Evolutionary conservation across 2,113 vertebrate species (phyloP).

Genomic region (Nestor notabilis): DNA sequence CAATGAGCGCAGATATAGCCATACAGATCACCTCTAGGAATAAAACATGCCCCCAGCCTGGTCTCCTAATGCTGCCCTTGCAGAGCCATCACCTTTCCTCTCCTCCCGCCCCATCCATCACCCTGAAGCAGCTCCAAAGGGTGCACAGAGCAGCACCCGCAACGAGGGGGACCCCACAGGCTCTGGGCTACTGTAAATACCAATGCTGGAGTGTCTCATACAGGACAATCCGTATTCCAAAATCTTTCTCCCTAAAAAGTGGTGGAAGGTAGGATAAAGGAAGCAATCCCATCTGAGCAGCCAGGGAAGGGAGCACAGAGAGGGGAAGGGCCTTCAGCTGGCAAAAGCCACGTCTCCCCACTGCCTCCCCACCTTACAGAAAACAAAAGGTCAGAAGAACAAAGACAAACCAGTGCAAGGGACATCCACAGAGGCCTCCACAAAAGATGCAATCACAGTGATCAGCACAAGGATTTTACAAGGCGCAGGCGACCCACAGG

Average conservation of each 20-base stretch:
- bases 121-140: neutral
- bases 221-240: neutral
- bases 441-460: fast-evolving
- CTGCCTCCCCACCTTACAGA: neutral
- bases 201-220: fast-evolving
- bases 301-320: neutral
- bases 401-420: neutral
- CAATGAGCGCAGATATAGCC: neutral
- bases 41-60: neutral
- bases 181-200: neutral
- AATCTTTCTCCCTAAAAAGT: neutral
- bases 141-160: neutral
- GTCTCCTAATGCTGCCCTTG: neutral
- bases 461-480: neutral
- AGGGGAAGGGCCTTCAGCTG: neutral
- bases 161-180: neutral
- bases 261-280: neutral
- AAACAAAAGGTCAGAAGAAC: neutral
- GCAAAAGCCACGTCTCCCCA: neutral
- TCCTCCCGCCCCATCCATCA: neutral
- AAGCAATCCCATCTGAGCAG: neutral
- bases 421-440: neutral
- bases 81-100: neutral
- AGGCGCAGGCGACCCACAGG: neutral
- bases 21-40: neutral